Evolutionary conservation across 2,797 vertebrate genomes (phyloP), one percentile per base, ranked within the genome.

Genomic region (Naso thynnoides): DNA sequence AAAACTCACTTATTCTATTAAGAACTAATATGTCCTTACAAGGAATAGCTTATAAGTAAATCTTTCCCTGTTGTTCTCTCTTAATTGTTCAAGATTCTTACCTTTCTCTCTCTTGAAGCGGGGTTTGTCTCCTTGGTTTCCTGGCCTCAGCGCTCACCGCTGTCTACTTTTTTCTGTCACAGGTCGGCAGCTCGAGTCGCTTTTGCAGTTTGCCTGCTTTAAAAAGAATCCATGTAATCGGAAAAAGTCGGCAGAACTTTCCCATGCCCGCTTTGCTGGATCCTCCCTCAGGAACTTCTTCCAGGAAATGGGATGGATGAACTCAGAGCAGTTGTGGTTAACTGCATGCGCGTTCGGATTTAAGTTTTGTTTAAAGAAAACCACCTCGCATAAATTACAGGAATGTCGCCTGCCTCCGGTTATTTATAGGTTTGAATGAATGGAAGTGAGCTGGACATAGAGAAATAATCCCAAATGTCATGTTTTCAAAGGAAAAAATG

Each of bases 261-360:
- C 94, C 92, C 94, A 95, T 87, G 93, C 64, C 83, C 71, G 61
- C 70, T 49, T 9, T 14, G n/a, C 45, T 56, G 86, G 77, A 48
- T 82, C 91, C 92, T 94, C 94, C 94, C 94, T 93, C 94, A 92
- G 93, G 93, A 93, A 91, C 88, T 64, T 15, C 10, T 75, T 91
- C 73, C 92, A 93, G 95, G 94, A 95, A 95, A 93, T 89, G 91
- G 91, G 86, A 92, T 82, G 93, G 89, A 88, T 86, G 72, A 76
- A 86, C 65, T 82, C 65, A 61, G 72, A 90, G 85, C 78, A 68
- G 79, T 68, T 76, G 75, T 73, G 70, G 31, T 54, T 24, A 27
- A 62, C 56, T 75, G 74, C 42, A 48, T 69, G 15, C 60, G 65
- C 21, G 13, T 47, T 27, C 8, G 42, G 61, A 3, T 70, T 60